Evolutionary conservation across 1,140 invertebrate species (phyloP).

Genomic region (Oncopodura yosiiana): DNA sequence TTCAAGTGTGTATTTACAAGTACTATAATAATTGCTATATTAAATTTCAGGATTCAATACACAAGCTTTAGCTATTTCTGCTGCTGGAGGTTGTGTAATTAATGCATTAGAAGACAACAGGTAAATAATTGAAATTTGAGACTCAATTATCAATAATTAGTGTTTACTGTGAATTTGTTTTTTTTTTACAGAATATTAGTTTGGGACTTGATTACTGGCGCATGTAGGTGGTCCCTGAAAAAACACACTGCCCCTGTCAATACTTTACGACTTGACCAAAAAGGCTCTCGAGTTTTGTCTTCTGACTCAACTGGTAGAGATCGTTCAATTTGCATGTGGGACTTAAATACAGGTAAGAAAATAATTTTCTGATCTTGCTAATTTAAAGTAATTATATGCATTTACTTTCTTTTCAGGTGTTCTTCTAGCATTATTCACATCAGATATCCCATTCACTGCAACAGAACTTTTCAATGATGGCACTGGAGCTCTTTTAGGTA

Average conservation of each 20-base stretch:
- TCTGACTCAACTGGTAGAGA: constrained; percentile 59
- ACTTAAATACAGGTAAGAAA: constrained; percentile 56
- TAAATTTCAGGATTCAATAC: constrained; percentile 45
- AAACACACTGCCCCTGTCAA: constrained; percentile 67
- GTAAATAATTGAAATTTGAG: constrained; percentile 39
- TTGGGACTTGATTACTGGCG: constrained; percentile 43
- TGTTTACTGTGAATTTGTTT: background rate
- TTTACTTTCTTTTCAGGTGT: constrained; percentile 47
- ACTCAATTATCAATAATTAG: background rate
- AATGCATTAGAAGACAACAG: constrained; percentile 72
- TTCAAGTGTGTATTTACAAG: constrained; percentile 49
- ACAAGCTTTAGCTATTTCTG: constrained; percentile 68
- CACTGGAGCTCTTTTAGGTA: constrained; percentile 54
- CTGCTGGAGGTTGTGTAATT: constrained; percentile 66
- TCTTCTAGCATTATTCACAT: constrained; percentile 65
- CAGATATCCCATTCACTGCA: constrained; percentile 59
- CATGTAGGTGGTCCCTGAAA: constrained; percentile 57
- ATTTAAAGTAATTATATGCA: background rate
- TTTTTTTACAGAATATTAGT: background rate
- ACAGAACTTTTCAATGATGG: constrained; percentile 65
- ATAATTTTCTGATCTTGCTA: background rate
- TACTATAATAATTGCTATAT: background rate
- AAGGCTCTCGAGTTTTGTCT: constrained; percentile 58
- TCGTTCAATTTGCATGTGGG: constrained; percentile 64
- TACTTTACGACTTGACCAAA: constrained; percentile 56